Base-by-base conservation (phyloP, 2,113 vertebrate genomes). In the Ia io region DNA sequence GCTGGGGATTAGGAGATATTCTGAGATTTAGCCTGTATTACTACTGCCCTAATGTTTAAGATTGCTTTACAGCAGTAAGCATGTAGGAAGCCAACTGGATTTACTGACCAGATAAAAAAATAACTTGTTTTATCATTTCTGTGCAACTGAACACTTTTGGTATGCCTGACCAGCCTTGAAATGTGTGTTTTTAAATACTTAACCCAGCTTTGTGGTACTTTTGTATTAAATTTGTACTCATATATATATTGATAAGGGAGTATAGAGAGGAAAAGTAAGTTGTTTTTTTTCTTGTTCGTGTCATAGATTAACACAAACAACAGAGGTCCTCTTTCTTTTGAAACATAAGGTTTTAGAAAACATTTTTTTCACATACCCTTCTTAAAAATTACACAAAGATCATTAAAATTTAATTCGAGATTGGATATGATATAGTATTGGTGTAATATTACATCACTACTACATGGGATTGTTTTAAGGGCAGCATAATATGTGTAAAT, bases 21-120 rank as follows among this genome's bases (percentile, higher is more conserved):
- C 23, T 70, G 35, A 80, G 84, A 53, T 77, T 90, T 53, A 93
- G 22, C 32, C 13, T 28, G 65, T 18, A 13, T 32, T 53, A 77
- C 56, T 22, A 53, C 30, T 59, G 40, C 30, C 5, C 65, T 82
- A 11, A 63, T 73, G 47, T 44, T 69, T 90, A 44, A 63, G 61
- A 35, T 2, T 44, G 32, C 32, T 88, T 78, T 56, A 16, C 1
- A 70, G 23, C 23, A 90, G 63, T 30, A 49, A 18, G 59, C 28
- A 47, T 61, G 42, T 25, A 85, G 47, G 69, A 88, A 83, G 59
- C 77, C 77, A 44, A 42, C 69, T 91, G 89, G 32, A 70, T 86
- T 95, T 92, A 63, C 18, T 79, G 78, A 85, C 3, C 32, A 83
- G 47, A 94, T 91, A n/a, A 49, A 91, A 71, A 89, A 93, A 86